Evolutionary conservation across 2,113 vertebrate genomes (phyloP).

Genomic region (Silurus meridionalis): DNA sequence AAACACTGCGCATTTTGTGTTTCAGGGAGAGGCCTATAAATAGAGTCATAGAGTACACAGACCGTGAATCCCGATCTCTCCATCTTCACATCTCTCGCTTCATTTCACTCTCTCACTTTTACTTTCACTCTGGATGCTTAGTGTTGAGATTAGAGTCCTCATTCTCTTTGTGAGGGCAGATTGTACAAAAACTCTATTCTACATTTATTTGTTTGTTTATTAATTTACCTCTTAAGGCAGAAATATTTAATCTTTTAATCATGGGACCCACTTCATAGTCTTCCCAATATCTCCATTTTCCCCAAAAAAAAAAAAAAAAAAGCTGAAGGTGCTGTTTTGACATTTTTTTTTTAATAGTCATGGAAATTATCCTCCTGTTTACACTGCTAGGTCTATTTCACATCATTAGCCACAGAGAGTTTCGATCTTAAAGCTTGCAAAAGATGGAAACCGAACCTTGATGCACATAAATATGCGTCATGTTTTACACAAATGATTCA

Average conservation of each 20-base stretch:
- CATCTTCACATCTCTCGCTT: not conserved
- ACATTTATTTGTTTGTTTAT: slow-evolving; percentile 33
- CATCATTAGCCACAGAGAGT: not conserved
- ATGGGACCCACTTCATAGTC: not conserved
- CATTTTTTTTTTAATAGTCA: not conserved
- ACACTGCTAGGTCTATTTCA: too few relatives aligned
- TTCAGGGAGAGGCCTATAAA: slow-evolving; percentile 69
- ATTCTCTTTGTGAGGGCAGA: not conserved
- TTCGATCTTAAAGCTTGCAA: not conserved
- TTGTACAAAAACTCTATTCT: not conserved
- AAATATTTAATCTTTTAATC: not conserved
- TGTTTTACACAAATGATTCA: not conserved
- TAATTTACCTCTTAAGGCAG: not conserved
- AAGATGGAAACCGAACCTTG: not conserved
- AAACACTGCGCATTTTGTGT: slow-evolving; percentile 69
- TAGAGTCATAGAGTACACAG: slow-evolving; percentile 49
- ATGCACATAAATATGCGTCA: too few relatives aligned
- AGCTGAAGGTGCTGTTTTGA: not conserved
- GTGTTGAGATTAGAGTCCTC: slow-evolving; percentile 1
- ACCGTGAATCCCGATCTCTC: slow-evolving; percentile 35
- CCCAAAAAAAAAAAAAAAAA: not conserved
- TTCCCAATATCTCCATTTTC: not conserved
- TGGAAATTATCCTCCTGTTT: too few relatives aligned
- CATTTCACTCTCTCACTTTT: not conserved
- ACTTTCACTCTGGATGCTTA: not conserved